These are phyloP conservation scores for Pseudomyrmex pallidus DNA, from an alignment of 1,140 invertebrate species.

Conservation along the genomic window DNA sequence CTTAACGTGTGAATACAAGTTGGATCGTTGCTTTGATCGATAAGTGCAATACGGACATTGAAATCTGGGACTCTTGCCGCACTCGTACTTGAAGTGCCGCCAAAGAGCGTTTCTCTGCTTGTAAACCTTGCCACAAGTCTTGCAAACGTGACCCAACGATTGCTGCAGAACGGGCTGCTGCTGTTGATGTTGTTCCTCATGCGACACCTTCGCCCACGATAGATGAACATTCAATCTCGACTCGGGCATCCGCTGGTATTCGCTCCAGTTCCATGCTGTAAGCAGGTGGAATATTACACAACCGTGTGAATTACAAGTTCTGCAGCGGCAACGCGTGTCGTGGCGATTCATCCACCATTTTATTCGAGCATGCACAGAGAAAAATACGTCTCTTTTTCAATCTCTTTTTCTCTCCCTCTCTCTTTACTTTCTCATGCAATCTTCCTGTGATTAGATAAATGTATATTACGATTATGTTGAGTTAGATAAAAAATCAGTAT, in stretches of 20 bases:
- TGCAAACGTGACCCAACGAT: slow-evolving; percentile 70
- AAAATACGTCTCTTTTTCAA: background rate
- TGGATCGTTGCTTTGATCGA: slow-evolving; percentile 85
- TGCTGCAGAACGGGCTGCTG: slow-evolving; percentile 6
- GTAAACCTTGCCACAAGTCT: slow-evolving; percentile 80
- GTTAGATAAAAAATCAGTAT: too few species aligned
- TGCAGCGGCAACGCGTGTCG: background rate
- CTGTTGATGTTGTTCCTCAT: slow-evolving; percentile 19
- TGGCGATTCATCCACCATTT: background rate
- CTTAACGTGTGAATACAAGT: slow-evolving; percentile 85
- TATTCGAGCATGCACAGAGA: slow-evolving; percentile 27
- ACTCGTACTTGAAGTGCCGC: slow-evolving; percentile 86
- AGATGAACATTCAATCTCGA: background rate
- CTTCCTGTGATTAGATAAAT: slow-evolving; percentile 16
- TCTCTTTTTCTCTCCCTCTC: slow-evolving; percentile 1
- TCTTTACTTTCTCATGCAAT: slow-evolving; percentile 7
- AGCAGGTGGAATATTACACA: slow-evolving; percentile 41
- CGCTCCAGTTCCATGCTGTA: slow-evolving; percentile 48
- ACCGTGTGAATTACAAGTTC: slow-evolving; percentile 39
- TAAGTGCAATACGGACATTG: slow-evolving; percentile 86
- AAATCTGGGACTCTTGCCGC: slow-evolving; percentile 86
- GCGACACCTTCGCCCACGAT: background rate
- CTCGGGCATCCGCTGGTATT: too few species aligned
- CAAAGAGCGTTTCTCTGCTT: slow-evolving; percentile 83
- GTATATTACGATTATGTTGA: slow-evolving; percentile 16